Conservation (phyloP, 2,797 vertebrate species). For the Steatocranus sp. region DNA sequence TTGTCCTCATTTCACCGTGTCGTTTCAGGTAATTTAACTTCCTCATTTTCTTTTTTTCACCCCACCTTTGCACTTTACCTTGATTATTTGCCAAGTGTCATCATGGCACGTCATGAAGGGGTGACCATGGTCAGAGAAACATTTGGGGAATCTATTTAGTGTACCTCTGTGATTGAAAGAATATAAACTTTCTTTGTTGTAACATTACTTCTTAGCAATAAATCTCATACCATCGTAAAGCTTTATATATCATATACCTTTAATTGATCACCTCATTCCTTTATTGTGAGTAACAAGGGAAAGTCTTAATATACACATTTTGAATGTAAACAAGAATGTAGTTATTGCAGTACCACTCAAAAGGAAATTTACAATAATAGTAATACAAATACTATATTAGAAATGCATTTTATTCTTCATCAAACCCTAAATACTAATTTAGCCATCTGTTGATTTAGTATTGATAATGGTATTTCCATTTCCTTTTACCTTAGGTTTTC, state of each 20-base stretch:
- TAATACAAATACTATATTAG: not conserved
- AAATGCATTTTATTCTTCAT: not conserved
- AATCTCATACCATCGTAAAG: fast-evolving
- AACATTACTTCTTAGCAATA: not conserved
- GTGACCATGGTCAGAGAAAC: not conserved
- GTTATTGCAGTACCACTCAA: fast-evolving
- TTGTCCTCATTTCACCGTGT: not conserved
- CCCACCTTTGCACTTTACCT: not conserved
- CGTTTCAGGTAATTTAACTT: not conserved
- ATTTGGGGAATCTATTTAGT: not conserved
- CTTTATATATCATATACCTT: fast-evolving
- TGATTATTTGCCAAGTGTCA: not conserved
- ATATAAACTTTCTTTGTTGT: not conserved
- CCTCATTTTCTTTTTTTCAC: not conserved
- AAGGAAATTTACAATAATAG: not conserved
- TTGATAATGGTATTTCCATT: not conserved
- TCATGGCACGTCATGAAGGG: not conserved
- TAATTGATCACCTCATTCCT: not conserved
- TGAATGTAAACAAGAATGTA: not conserved
- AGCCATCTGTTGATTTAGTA: not conserved
- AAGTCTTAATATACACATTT: not conserved
- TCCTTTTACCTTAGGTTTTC: not conserved
- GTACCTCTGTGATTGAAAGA: fast-evolving
- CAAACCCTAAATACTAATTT: not conserved
- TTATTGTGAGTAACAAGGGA: not conserved